Evolutionary conservation across 2,888 invertebrate species (phyloP).

Genomic region (Lycophotia porphyrea): DNA sequence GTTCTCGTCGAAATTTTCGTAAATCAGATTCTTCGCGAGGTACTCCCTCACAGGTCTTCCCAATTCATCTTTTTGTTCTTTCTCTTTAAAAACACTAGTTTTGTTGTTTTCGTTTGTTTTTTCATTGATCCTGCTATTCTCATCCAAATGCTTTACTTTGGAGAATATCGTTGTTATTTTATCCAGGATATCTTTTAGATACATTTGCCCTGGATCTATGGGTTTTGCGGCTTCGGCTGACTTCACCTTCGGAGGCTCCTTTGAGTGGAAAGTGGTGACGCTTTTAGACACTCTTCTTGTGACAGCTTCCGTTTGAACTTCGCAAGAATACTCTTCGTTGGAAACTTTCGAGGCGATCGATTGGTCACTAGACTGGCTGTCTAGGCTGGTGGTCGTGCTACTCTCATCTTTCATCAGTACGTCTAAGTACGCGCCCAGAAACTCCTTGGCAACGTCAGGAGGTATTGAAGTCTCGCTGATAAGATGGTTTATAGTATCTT

Average conservation of each 20-base stretch:
- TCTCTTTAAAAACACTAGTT: slow-evolving; percentile 46
- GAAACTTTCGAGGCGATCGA: slow-evolving; percentile 54
- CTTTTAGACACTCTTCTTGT: slow-evolving; percentile 77
- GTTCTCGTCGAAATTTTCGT: slow-evolving; percentile 72
- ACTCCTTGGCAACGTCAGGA: slow-evolving; percentile 79
- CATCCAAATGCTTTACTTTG: slow-evolving; percentile 66
- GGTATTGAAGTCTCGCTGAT: slow-evolving; percentile 79
- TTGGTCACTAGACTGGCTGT: slow-evolving; percentile 68
- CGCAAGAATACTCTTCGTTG: slow-evolving; percentile 65
- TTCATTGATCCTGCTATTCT: slow-evolving; percentile 41
- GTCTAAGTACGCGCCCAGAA: slow-evolving; percentile 80
- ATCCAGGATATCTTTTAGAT: slow-evolving; percentile 79
- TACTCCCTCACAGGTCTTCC: slow-evolving; percentile 65
- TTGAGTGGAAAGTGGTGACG: slow-evolving; percentile 69
- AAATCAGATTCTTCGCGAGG: slow-evolving; percentile 66
- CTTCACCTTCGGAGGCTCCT: slow-evolving; percentile 46
- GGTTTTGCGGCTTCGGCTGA: slow-evolving; percentile 43
- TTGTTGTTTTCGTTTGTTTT: slow-evolving; percentile 51
- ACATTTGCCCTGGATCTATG: slow-evolving; percentile 75
- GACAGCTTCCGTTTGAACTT: slow-evolving; percentile 78
- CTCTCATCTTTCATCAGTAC: slow-evolving; percentile 72
- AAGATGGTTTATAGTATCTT: slow-evolving; percentile 80
- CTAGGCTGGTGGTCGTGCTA: slow-evolving; percentile 68
- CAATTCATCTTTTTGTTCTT: slow-evolving; percentile 67
- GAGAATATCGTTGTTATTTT: slow-evolving; percentile 80